Evolutionary conservation across 2,888 invertebrate genomes (phyloP), one percentile per base, ranked within the genome.

Genomic region (Calliscelio sp.): DNA sequence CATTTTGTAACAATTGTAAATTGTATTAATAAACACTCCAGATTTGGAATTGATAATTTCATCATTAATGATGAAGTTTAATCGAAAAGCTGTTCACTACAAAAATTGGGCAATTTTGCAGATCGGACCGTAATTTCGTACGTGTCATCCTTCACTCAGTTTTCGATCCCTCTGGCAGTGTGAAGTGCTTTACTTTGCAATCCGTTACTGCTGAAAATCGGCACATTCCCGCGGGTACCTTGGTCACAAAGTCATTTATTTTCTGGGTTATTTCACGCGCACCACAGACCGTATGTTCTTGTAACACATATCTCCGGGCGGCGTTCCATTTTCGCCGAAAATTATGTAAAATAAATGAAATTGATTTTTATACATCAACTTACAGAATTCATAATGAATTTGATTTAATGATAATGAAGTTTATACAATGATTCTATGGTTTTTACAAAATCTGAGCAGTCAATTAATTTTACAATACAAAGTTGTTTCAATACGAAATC

Each of bases 211-310:
- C 25, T 65, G 63, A 80, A 80, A 80, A 80, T 80, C 71, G 79
- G 79, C 71, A 71, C 79, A 80, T 71, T 80, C 79, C 71, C 71
- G 65, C 65, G 70, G 79, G 71, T 80, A 73, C 71, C 57, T 80
- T 73, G 80, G 80, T 80, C 80, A 66, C 80, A 73, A 80, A 80
- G 73, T 73, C 80, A 80, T 80, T 80, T 80, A 80, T 73, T 73
- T 80, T 80, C 80, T 80, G 51, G 80, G 73, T 80, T 80, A 80
- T 80, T 80, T 80, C 59, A 59, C 80, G 59, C 49, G 46, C 18
- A 53, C 25, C 57, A 24, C 44, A 44, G 55, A 73, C 57, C 65
- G 57, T 65, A 66, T 41, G 80, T 57, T 71, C 79, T 22, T 65
- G 63, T 80, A 73, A 73, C 66, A 66, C 57, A 46, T 73, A 53